A percentile compares a stretch with the other conserved stretches of the same genome.
These are phyloP conservation scores for Arenicola marina DNA, from an alignment of 2,888 invertebrate species.

Conservation along the genomic window DNA sequence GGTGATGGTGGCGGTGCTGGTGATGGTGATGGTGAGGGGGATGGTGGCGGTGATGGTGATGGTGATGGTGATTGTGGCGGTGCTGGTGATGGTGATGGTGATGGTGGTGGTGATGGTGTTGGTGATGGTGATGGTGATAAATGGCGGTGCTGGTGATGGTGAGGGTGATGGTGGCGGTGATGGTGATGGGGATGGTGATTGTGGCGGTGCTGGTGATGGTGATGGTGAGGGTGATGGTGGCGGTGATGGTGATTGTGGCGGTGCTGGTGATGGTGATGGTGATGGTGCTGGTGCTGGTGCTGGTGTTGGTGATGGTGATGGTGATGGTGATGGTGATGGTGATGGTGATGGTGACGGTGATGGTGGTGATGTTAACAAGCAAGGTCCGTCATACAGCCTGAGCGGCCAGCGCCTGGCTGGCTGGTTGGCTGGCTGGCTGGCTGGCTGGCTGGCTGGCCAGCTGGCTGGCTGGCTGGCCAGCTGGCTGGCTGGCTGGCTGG, in stretches of 20 bases:
- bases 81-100: not conserved
- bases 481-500: conserved; percentile 16
- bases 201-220: not conserved
- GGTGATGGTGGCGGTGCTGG: not conserved
- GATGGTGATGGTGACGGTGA: not conserved
- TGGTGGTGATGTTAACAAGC: not conserved
- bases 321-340: not conserved
- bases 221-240: not conserved
- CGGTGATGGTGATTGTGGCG: not conserved
- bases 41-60: not conserved
- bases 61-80: not conserved
- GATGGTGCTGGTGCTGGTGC: not conserved
- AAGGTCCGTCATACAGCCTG: conserved; percentile 9
- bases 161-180: not conserved
- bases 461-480: no score
- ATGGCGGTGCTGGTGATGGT: not conserved
- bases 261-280: not conserved
- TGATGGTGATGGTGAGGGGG: not conserved
- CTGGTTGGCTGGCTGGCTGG: conserved; percentile 2
- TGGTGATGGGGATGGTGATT: not conserved
- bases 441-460: no score
- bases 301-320: not conserved
- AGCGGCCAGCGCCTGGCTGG: conserved; percentile 8
- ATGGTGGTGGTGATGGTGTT: not conserved
- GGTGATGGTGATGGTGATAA: not conserved